phyloP scores from a whole-genome alignment of 2,888 invertebrate genomes.

The Agrochola lychnidis region DNA sequence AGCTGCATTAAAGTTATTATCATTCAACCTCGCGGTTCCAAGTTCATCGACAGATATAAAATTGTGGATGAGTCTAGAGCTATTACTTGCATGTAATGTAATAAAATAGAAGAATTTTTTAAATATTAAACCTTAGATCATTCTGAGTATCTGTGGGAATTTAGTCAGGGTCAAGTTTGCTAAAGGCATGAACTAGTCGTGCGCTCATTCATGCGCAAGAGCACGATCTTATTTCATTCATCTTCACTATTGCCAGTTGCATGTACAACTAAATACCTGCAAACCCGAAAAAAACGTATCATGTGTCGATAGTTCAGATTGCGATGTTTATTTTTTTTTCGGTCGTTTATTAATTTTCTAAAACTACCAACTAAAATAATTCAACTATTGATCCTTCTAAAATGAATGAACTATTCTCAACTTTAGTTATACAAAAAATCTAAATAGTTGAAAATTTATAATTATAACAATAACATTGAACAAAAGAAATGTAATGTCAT shows the following conservation, averaged over 20 bases:
- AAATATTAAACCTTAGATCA: not conserved
- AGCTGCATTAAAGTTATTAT: constrained; percentile 19
- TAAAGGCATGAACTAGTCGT: constrained; percentile 22
- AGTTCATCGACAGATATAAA: constrained; percentile 14
- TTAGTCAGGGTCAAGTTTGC: constrained; percentile 33
- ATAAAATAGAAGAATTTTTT: not conserved
- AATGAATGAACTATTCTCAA: not conserved
- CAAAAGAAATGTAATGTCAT: constrained; percentile 37
- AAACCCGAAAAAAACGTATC: not conserved
- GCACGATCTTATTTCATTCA: constrained; percentile 44
- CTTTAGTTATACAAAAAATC: not conserved
- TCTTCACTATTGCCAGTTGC: constrained; percentile 16
- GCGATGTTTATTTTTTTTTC: not conserved
- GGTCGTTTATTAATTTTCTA: not conserved
- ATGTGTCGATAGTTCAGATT: not conserved
- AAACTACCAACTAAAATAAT: not conserved
- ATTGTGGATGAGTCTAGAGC: not conserved
- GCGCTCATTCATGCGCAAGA: constrained; percentile 47
- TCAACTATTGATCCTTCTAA: not conserved
- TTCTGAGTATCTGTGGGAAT: constrained; percentile 3
- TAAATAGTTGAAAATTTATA: not conserved
- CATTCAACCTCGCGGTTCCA: not conserved
- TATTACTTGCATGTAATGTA: not conserved
- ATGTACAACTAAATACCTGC: not conserved
- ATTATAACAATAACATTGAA: not conserved